phyloP scores from a whole-genome alignment of 2,113 vertebrate species.

The human region DNA sequence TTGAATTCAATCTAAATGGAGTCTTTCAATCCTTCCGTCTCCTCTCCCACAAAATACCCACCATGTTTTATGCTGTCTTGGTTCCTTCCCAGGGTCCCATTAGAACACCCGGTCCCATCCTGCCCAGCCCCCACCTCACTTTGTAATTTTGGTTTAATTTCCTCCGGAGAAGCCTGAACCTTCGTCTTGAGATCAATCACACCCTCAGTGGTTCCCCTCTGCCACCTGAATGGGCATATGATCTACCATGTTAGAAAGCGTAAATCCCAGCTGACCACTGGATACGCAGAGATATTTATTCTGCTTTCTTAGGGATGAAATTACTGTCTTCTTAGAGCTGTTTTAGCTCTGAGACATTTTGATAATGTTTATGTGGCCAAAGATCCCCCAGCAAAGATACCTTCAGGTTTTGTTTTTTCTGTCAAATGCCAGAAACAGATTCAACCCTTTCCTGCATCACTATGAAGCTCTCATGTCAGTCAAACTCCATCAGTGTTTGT shows the following conservation, averaged over 20 bases:
- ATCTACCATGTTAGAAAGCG: neutral
- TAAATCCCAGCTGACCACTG: neutral
- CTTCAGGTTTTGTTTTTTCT: neutral
- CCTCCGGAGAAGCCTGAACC: neutral
- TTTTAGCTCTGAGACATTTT: neutral
- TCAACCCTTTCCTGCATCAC: neutral
- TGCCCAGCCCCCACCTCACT: neutral
- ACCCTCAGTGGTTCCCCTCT: neutral
- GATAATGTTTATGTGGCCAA: neutral
- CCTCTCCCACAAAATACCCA: too few species aligned
- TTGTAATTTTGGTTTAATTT: neutral
- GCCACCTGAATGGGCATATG: too few species aligned
- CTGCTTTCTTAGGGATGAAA: neutral
- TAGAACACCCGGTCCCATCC: fast-evolving
- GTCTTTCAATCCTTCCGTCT: too few species aligned
- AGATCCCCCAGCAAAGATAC: too few species aligned
- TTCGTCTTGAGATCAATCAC: neutral
- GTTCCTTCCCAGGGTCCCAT: neutral
- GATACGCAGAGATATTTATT: neutral
- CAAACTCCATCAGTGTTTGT: neutral
- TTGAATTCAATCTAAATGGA: too few species aligned
- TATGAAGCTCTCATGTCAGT: fast-evolving
- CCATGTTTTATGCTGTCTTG: neutral
- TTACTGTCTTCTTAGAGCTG: neutral
- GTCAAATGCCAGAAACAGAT: neutral